Evolutionary conservation across 2,113 vertebrate genomes (phyloP).

Genomic region (Psilopsiagon aymara): DNA sequence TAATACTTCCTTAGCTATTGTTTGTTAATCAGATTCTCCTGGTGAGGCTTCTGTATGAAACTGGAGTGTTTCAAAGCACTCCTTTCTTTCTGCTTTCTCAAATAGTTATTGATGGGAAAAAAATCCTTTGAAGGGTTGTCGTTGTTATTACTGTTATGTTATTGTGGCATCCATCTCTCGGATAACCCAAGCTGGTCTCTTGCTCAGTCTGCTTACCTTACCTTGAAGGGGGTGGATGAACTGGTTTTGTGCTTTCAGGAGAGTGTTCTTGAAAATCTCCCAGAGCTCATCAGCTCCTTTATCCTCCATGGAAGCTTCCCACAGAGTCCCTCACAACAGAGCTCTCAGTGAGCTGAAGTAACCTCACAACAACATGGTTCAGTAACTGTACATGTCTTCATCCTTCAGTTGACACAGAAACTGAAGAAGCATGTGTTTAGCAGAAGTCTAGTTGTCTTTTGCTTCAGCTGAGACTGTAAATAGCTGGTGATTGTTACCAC

Average conservation of each 20-base stretch:
- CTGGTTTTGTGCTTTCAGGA: neutral
- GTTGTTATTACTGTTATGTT: neutral
- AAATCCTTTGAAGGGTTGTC: neutral
- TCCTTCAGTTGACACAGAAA: neutral
- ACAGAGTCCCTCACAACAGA: neutral
- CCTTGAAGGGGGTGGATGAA: neutral
- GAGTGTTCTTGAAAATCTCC: neutral
- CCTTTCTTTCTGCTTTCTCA: neutral
- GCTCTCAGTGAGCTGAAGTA: neutral
- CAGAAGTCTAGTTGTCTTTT: neutral
- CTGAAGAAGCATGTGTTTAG: neutral
- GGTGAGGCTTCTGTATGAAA: neutral
- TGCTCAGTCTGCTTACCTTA: neutral
- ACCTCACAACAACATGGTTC: neutral
- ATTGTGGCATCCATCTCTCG: neutral
- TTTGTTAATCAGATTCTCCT: slow-evolving; percentile 1
- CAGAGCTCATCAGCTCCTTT: neutral
- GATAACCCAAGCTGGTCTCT: neutral
- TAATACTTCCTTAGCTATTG: slow-evolving; percentile 11
- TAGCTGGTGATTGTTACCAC: neutral
- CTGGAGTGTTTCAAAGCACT: neutral
- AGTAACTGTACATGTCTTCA: neutral
- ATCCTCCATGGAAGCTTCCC: neutral
- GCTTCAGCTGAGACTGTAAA: neutral
- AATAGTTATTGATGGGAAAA: neutral